Evolutionary conservation across 2,113 vertebrate species (phyloP).

Genomic region (Hippocampus guttulatus): DNA sequence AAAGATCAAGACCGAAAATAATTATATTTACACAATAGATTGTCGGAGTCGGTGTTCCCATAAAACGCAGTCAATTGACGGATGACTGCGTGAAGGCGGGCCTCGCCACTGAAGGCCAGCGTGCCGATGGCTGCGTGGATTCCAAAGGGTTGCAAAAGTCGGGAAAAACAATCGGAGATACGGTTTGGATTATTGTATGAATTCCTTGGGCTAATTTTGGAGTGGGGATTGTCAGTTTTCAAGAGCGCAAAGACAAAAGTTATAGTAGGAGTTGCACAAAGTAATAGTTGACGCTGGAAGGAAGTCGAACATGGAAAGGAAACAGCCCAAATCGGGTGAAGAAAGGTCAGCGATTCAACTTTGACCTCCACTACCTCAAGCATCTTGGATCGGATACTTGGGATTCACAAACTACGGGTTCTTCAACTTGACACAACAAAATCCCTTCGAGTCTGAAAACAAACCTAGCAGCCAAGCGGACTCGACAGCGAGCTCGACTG

Average conservation of each 20-base stretch:
- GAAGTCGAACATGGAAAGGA: not conserved
- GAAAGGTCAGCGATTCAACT: not conserved
- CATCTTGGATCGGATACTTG: not conserved
- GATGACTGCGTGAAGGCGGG: not conserved
- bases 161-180: not conserved
- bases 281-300: not conserved
- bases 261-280: not conserved
- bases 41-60: not conserved
- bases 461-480: too few species aligned
- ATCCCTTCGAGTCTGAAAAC: too few species aligned
- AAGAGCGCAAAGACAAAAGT: not conserved
- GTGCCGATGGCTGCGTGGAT: not conserved
- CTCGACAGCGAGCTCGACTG: too few species aligned
- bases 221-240: not conserved
- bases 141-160: not conserved
- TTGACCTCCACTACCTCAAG: not conserved
- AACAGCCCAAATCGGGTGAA: not conserved
- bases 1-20: not conserved
- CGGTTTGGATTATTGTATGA: not conserved
- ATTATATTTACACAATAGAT: conserved; percentile 1
- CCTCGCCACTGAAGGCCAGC: not conserved
- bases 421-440: too few species aligned
- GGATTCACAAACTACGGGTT: too few species aligned
- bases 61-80: not conserved
- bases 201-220: not conserved